Evolutionary conservation across 2,888 invertebrate genomes (phyloP).

Genomic region (Ctenicera cuprea): DNA sequence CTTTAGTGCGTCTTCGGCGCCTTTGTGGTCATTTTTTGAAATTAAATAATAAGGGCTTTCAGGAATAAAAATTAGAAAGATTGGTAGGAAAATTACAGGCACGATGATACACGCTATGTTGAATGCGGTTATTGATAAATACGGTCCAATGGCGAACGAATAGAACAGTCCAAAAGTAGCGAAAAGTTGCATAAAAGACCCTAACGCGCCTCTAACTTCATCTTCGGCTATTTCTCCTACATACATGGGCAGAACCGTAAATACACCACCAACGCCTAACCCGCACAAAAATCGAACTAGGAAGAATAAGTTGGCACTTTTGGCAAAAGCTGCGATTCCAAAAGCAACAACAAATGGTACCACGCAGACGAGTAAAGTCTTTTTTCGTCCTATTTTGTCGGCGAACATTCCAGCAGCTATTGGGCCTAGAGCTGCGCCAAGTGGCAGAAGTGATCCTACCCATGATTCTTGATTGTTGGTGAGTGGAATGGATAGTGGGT

Average conservation of each 20-base stretch:
- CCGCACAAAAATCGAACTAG: slow-evolving; percentile 75
- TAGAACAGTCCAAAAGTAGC: slow-evolving; percentile 82
- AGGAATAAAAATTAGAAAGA: slow-evolving; percentile 85
- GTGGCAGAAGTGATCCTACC: slow-evolving; percentile 74
- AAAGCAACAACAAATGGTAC: slow-evolving; percentile 83
- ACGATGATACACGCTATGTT: slow-evolving; percentile 80
- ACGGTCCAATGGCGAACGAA: slow-evolving; percentile 84
- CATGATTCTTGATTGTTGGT: slow-evolving; percentile 71
- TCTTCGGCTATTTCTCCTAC: slow-evolving; percentile 90
- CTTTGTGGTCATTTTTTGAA: slow-evolving; percentile 75
- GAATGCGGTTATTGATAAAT: slow-evolving; percentile 78
- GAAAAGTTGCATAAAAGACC: slow-evolving; percentile 87
- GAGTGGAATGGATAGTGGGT: slow-evolving; percentile 66
- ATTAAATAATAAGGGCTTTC: slow-evolving; percentile 87
- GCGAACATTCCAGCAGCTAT: slow-evolving; percentile 82
- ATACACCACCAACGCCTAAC: slow-evolving; percentile 80
- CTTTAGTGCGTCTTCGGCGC: slow-evolving; percentile 80
- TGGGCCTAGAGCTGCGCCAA: slow-evolving; percentile 78
- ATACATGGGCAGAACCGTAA: slow-evolving; percentile 88
- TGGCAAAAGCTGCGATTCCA: slow-evolving; percentile 70
- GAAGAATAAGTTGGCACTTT: slow-evolving; percentile 62
- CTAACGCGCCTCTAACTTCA: slow-evolving; percentile 87
- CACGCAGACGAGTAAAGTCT: slow-evolving; percentile 78
- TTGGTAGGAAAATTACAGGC: slow-evolving; percentile 70
- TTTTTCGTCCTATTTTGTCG: slow-evolving; percentile 82